A percentile compares a stretch with the other conserved stretches of the same genome.
Evolutionary conservation across 2,113 vertebrate genomes (phyloP).

Genomic region (Myodes glareolus): DNA sequence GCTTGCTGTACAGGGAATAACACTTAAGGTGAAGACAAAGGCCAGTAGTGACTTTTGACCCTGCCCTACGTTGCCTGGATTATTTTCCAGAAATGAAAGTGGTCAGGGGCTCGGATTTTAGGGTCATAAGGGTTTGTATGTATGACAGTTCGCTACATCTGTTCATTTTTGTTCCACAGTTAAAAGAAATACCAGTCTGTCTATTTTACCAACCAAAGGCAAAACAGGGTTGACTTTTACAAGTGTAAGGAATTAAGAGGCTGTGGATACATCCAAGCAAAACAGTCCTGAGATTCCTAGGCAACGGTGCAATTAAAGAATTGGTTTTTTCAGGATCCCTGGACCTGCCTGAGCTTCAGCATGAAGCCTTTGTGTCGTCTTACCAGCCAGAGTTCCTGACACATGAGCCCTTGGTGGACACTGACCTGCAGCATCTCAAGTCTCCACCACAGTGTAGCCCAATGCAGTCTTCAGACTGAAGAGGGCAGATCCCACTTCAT

Average conservation of each 20-base stretch:
- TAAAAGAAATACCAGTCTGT: background rate
- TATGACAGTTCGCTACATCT: background rate
- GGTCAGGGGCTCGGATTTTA: background rate
- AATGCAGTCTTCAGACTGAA: conserved; percentile 57
- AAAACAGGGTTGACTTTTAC: background rate
- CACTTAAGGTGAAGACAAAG: background rate
- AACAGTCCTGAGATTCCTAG: background rate
- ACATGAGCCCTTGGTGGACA: conserved; percentile 53
- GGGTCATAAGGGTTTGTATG: background rate
- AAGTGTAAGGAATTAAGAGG: background rate
- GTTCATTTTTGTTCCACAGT: background rate
- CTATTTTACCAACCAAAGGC: background rate
- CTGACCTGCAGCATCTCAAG: conserved; percentile 64
- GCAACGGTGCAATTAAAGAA: background rate
- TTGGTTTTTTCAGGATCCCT: conserved; percentile 69
- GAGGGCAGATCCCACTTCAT: background rate
- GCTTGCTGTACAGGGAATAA: background rate
- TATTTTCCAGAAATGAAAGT: background rate
- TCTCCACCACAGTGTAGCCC: conserved; percentile 61
- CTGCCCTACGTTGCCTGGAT: background rate
- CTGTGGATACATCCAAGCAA: background rate
- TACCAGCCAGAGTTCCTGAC: conserved; percentile 73
- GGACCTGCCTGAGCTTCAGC: conserved; percentile 76
- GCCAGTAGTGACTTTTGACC: background rate
- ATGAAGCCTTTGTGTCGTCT: conserved; percentile 68